Conservation (phyloP, 35 echinoderm and acorn worm genomes). For the Hemicentrotus pulcherrimus region DNA sequence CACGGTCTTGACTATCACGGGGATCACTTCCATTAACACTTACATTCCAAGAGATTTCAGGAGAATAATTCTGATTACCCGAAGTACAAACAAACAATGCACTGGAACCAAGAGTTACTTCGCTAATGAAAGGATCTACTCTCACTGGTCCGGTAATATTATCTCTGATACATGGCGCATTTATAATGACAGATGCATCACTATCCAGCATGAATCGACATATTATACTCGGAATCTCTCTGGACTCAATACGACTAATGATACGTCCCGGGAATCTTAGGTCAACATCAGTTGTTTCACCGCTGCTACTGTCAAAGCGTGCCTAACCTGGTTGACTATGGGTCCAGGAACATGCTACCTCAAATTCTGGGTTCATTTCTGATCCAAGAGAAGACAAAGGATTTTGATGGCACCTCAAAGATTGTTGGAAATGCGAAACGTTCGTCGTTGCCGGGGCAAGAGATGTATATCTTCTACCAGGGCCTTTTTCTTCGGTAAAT, state of each 20-base stretch:
- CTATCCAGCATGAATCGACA: background rate
- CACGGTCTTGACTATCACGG: background rate
- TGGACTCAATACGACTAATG: background rate
- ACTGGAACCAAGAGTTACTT: background rate
- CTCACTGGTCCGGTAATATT: background rate
- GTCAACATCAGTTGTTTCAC: background rate
- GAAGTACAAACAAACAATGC: background rate
- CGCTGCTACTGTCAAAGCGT: background rate
- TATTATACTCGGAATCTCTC: background rate
- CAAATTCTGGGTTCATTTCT: too few species aligned
- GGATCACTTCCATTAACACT: background rate
- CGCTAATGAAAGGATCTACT: conserved; percentile 20
- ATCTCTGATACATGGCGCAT: background rate
- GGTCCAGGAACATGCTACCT: too few species aligned
- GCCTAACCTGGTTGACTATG: background rate
- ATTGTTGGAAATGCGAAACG: background rate
- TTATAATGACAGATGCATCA: background rate
- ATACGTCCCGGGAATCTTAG: background rate
- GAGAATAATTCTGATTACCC: background rate
- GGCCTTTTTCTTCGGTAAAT: too few species aligned
- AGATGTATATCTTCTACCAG: background rate
- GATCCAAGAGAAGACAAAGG: too few species aligned
- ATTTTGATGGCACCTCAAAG: too few species aligned
- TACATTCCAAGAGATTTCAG: background rate
- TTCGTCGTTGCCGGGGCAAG: background rate